These are phyloP conservation scores for Cheilosia urbana DNA, from an alignment of 2,888 invertebrate species.

Conservation along the genomic window DNA sequence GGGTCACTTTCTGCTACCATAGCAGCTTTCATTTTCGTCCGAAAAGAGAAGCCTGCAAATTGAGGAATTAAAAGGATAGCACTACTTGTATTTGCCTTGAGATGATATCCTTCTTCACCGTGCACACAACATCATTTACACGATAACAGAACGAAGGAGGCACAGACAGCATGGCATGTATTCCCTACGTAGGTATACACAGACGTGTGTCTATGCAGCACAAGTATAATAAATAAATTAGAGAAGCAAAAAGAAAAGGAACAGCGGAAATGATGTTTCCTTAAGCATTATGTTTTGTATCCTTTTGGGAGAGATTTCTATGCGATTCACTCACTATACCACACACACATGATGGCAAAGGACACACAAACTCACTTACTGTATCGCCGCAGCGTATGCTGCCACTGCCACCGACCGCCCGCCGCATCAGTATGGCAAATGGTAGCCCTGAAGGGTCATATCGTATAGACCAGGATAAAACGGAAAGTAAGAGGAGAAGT, in stretches of 20 bases:
- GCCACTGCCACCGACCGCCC: too few relatives aligned
- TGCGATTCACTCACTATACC: constrained; percentile 61
- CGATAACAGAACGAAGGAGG: constrained; percentile 25
- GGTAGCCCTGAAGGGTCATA: constrained; percentile 68
- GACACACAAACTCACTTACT: constrained; percentile 35
- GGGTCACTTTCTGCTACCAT: constrained; percentile 55
- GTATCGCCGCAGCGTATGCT: neutral
- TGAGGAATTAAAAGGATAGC: constrained; percentile 68
- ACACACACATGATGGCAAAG: constrained; percentile 38
- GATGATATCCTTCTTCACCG: constrained; percentile 46
- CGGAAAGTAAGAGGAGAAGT: constrained; percentile 59
- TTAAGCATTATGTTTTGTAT: constrained; percentile 74
- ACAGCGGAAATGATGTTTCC: constrained; percentile 73
- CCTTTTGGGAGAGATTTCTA: constrained; percentile 74
- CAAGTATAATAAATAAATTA: constrained; percentile 71
- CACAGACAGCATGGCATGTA: constrained; percentile 2
- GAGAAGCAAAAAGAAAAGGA: constrained; percentile 52
- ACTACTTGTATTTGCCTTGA: constrained; percentile 36
- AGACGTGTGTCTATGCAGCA: constrained; percentile 22
- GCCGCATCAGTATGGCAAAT: constrained; percentile 8
- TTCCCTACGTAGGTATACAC: neutral
- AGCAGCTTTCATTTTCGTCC: constrained; percentile 62
- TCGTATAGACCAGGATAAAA: constrained; percentile 40
- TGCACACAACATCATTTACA: constrained; percentile 46
- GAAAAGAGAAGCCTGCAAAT: constrained; percentile 22